Percentiles rank a stretch among this genome's conserved stretches.
These are phyloP conservation scores for Thysanoteuthis rhombus DNA, from an alignment of 2,888 invertebrate species.

Conservation along the genomic window DNA sequence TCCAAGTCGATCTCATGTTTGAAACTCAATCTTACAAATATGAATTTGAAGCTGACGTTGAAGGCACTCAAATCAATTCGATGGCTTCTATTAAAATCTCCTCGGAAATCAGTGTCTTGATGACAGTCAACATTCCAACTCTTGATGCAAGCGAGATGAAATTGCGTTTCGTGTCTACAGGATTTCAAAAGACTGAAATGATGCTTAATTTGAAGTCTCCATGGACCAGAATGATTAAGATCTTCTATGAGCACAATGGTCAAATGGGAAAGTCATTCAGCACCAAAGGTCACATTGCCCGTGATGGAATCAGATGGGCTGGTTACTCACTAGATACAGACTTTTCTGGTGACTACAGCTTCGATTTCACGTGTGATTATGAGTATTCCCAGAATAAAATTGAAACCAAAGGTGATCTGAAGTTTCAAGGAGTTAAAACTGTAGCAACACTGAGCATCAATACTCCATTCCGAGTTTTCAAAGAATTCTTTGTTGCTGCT, in stretches of 20 bases:
- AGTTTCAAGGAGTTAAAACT: not conserved
- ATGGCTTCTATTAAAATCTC: not conserved
- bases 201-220: not conserved
- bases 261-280: not conserved
- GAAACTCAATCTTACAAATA: not conserved
- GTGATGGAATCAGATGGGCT: not conserved
- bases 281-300: not conserved
- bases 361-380: not conserved
- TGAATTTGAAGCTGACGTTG: not conserved
- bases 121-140: not conserved
- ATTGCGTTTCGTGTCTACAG: not conserved
- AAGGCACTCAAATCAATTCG: not conserved
- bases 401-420: not conserved
- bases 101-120: not conserved
- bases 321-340: not conserved
- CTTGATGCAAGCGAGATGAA: not conserved
- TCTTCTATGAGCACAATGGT: not conserved
- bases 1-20: not conserved
- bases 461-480: not conserved
- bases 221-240: not conserved
- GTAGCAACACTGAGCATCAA: not conserved
- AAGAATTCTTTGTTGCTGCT: not conserved
- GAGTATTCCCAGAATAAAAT: not conserved
- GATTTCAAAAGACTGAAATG: not conserved
- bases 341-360: not conserved